These are phyloP conservation scores for Isotomurus palustris DNA, from an alignment of 2,888 invertebrate genomes.

Conservation along the genomic window DNA sequence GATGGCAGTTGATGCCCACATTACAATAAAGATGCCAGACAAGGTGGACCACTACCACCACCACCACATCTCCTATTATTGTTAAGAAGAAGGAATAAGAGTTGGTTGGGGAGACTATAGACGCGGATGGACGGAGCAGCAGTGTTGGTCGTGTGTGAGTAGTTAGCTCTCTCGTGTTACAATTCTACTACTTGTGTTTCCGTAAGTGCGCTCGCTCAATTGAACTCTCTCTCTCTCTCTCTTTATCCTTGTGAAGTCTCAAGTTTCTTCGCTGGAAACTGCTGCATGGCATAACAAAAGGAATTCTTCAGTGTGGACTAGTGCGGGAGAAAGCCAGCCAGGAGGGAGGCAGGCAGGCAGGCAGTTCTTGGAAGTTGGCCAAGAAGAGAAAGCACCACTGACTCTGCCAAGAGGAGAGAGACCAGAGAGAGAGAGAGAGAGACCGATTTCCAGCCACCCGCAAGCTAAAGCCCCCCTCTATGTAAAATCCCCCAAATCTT, in stretches of 20 bases:
- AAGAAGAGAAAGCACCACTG: conserved; percentile 37
- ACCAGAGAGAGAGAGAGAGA: too few relatives aligned
- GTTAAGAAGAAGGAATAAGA: too few relatives aligned
- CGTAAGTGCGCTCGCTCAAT: conserved; percentile 1
- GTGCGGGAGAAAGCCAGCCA: neutral
- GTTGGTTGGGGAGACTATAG: too few relatives aligned
- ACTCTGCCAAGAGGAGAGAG: conserved; percentile 32
- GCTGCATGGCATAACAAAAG: neutral
- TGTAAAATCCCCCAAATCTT: conserved; percentile 37
- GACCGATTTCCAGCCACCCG: conserved; percentile 37
- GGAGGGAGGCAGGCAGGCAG: neutral
- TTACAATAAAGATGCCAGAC: too few relatives aligned
- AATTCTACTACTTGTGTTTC: too few relatives aligned
- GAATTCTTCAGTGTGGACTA: neutral
- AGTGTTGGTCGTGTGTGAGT: too few relatives aligned
- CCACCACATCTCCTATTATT: too few relatives aligned
- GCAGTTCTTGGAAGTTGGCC: conserved; percentile 37
- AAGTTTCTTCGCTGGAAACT: neutral
- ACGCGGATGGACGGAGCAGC: too few relatives aligned
- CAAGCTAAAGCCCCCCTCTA: conserved; percentile 32
- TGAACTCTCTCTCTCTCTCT: neutral
- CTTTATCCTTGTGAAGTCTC: neutral
- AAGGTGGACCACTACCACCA: too few relatives aligned
- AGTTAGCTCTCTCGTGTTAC: too few relatives aligned
- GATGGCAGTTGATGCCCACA: too few relatives aligned